Evolutionary conservation across 1,140 invertebrate genomes (phyloP).

Genomic region (Brachionus rotundiformis): DNA sequence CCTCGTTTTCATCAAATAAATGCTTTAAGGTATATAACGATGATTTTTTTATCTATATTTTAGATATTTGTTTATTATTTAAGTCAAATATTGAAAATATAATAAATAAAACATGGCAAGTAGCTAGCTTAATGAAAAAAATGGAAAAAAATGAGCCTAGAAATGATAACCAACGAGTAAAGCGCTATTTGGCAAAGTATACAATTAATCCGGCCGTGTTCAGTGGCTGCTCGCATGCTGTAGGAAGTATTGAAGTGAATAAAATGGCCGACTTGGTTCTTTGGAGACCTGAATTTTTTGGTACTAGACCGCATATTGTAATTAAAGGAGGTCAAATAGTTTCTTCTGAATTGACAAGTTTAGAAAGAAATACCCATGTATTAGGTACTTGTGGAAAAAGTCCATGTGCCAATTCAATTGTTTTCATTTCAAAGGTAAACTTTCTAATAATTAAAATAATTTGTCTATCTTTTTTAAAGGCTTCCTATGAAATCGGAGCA

Average conservation of each 20-base stretch:
- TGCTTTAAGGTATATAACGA: not conserved
- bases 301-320: conserved; percentile 62
- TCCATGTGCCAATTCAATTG: conserved; percentile 58
- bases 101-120: conserved; percentile 61
- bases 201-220: conserved; percentile 64
- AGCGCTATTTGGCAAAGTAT: conserved; percentile 63
- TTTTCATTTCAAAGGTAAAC: conserved; percentile 60
- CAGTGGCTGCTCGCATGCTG: conserved; percentile 58
- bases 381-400: conserved; percentile 61
- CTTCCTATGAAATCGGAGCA: conserved; percentile 54
- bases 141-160: conserved; percentile 55
- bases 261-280: conserved; percentile 63
- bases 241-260: conserved; percentile 60
- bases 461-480: conserved; percentile 51
- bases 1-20: conserved; percentile 22
- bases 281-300: conserved; percentile 64
- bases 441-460: conserved; percentile 53
- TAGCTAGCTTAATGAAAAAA: conserved; percentile 63
- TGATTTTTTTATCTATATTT: not conserved
- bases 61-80: conserved; percentile 60
- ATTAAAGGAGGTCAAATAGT: conserved; percentile 64
- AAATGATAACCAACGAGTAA: conserved; percentile 63
- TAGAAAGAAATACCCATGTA: conserved; percentile 57
- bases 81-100: not conserved
- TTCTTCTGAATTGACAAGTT: conserved; percentile 62